phyloP scores from a whole-genome alignment of 2,797 vertebrate species.

The Emys orbicularis region DNA sequence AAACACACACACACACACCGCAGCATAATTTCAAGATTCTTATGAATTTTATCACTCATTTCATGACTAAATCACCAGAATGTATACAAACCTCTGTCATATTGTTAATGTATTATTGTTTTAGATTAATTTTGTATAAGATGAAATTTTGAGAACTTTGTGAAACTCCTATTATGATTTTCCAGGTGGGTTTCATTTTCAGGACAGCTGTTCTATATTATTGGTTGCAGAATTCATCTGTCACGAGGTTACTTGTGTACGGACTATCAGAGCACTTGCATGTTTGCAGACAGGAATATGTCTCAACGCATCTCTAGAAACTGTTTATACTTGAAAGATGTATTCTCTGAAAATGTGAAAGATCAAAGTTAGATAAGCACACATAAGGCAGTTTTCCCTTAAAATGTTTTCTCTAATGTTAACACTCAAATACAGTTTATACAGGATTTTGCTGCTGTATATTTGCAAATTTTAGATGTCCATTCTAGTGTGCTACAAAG shows the following conservation, averaged over 20 bases:
- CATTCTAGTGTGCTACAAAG: conserved; percentile 19
- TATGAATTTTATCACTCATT: neutral
- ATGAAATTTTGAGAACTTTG: neutral
- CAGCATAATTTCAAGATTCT: neutral
- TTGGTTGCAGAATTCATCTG: neutral
- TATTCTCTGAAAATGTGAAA: neutral
- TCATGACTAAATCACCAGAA: neutral
- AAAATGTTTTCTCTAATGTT: neutral
- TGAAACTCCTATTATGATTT: neutral
- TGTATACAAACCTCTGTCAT: neutral
- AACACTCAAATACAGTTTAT: neutral
- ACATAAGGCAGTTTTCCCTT: neutral
- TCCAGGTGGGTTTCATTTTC: conserved; percentile 12
- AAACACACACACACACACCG: neutral
- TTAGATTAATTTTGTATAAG: neutral
- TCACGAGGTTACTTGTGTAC: neutral
- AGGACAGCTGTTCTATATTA: neutral
- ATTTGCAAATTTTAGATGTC: neutral
- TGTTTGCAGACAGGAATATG: conserved; percentile 11
- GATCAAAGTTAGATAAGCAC: neutral
- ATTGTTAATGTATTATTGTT: fast-evolving
- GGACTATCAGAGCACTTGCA: neutral
- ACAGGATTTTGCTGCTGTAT: neutral
- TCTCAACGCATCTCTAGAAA: neutral
- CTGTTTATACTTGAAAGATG: neutral